These are phyloP conservation scores for Volucella inanis DNA, from an alignment of 2,888 invertebrate species.

Conservation along the genomic window DNA sequence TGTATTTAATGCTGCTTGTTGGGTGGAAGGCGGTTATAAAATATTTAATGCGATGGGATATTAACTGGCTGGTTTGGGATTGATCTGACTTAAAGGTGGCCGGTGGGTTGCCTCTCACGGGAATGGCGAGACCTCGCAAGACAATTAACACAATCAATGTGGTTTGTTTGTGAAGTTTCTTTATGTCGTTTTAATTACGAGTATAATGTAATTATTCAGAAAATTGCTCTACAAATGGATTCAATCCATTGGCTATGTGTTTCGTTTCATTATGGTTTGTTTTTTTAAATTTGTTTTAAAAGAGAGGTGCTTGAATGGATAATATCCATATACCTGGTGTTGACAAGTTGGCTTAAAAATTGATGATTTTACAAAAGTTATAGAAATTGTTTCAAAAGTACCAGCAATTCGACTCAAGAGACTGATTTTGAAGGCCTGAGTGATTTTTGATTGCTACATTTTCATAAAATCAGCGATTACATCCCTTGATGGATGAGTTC, in stretches of 20 bases:
- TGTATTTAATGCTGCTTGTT: conserved; percentile 56
- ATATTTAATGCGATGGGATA: conserved; percentile 53
- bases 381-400: no score
- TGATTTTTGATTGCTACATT: no score
- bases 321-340: no score
- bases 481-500: no score
- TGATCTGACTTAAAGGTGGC: background rate
- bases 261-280: background rate
- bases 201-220: conserved; percentile 51
- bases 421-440: no score
- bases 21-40: conserved; percentile 50
- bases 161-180: conserved; percentile 46
- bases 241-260: conserved; percentile 2
- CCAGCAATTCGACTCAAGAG: no score
- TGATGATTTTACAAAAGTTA: no score
- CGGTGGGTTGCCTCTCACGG: conserved; percentile 20
- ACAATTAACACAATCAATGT: conserved; percentile 59
- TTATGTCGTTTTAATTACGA: conserved; percentile 50
- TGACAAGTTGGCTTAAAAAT: no score
- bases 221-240: conserved; percentile 11
- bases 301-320: no score
- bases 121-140: conserved; percentile 12
- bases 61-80: background rate
- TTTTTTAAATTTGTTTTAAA: no score
- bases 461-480: no score